A percentile compares a stretch with the other conserved stretches of the same genome.
These are phyloP conservation scores for Chrysolina haemoptera DNA, from an alignment of 2,888 invertebrate species.

Conservation along the genomic window DNA sequence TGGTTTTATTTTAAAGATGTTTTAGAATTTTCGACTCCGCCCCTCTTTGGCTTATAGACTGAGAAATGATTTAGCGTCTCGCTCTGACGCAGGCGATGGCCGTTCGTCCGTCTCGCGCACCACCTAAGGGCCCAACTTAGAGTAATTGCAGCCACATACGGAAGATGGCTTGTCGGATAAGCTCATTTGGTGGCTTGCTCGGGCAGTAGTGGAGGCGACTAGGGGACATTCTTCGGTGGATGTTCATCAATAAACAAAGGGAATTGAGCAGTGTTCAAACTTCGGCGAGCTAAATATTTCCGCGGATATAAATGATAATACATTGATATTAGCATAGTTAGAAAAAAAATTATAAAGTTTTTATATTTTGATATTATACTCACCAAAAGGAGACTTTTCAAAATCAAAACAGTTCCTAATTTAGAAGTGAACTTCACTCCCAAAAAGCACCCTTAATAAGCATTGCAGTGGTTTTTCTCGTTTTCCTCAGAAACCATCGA, in stretches of 20 bases:
- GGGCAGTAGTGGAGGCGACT: conserved; percentile 4
- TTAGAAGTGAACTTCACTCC: no score
- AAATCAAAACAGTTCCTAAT: no score
- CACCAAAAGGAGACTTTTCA: no score
- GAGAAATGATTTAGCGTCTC: conserved; percentile 54
- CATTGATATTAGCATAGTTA: no score
- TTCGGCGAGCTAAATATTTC: neutral
- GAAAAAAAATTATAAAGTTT: no score
- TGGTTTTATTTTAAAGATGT: conserved; percentile 60
- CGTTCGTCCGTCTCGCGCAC: conserved; percentile 49
- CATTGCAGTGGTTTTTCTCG: no score
- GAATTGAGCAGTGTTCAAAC: neutral
- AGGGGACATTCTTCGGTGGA: neutral
- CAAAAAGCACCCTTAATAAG: no score
- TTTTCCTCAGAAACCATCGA: no score
- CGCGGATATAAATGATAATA: no score
- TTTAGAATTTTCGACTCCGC: conserved; percentile 53
- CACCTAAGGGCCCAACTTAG: conserved; percentile 63
- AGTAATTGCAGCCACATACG: conserved; percentile 66
- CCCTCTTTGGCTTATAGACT: conserved; percentile 60
- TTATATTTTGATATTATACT: no score
- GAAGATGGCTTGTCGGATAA: conserved; percentile 65
- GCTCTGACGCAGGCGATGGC: conserved; percentile 39
- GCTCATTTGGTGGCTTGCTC: conserved; percentile 61
- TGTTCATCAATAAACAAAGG: neutral